Percentiles rank a stretch among this genome's conserved stretches.
Evolutionary conservation across 2,797 vertebrate genomes (phyloP).

Genomic region (Tapera naevia): DNA sequence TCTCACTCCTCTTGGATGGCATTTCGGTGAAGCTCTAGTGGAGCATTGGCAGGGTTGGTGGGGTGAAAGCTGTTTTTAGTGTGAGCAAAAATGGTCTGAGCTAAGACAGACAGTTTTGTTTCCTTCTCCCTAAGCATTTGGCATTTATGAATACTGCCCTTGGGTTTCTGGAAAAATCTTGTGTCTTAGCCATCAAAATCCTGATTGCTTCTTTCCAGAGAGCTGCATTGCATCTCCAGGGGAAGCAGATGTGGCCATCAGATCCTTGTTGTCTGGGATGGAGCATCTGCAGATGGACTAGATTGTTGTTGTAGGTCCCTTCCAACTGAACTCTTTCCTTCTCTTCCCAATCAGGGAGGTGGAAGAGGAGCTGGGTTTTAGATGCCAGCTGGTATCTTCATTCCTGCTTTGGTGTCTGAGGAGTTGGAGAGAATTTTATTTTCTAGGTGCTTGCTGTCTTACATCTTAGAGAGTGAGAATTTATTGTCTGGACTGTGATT

Average conservation of each 20-base stretch:
- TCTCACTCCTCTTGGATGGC: fast-evolving
- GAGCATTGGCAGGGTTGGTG: background rate
- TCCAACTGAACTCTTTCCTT: background rate
- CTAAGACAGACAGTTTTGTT: background rate
- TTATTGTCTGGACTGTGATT: background rate
- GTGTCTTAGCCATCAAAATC: background rate
- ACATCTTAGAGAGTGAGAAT: background rate
- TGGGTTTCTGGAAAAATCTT: background rate
- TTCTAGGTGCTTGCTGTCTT: background rate
- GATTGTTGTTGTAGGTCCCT: background rate
- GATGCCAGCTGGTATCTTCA: background rate
- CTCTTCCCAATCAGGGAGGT: background rate
- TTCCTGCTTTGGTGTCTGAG: background rate
- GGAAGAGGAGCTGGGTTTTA: background rate
- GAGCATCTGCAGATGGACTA: background rate
- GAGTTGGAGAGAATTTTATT: background rate
- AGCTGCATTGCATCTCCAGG: background rate
- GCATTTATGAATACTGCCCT: background rate
- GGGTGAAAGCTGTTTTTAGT: background rate
- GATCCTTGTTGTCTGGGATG: background rate
- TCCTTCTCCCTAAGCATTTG: background rate
- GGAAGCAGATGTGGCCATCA: background rate
- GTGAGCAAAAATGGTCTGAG: background rate
- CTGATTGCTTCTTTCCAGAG: background rate
- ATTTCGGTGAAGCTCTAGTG: background rate